These are phyloP conservation scores for Tortrix viridana DNA, from an alignment of 2,888 invertebrate species.

Conservation along the genomic window DNA sequence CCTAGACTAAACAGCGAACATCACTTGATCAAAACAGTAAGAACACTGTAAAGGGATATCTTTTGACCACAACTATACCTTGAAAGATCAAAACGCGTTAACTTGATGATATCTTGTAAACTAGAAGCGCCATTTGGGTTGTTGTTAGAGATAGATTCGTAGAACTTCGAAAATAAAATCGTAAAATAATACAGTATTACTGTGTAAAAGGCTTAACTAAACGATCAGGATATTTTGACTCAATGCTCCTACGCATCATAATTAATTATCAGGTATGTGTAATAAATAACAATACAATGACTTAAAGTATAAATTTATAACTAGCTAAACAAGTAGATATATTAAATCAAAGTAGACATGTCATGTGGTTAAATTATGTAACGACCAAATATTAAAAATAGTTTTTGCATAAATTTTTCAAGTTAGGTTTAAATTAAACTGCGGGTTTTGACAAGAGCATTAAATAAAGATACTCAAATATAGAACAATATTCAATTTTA, in stretches of 20 bases:
- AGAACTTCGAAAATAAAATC: background rate
- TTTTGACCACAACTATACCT: background rate
- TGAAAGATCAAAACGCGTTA: background rate
- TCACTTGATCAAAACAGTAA: too few species aligned
- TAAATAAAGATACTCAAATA: background rate
- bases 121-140: background rate
- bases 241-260: constrained; percentile 22
- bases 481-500: background rate
- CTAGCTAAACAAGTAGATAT: constrained; percentile 18
- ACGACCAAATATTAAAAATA: constrained; percentile 26
- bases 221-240: constrained; percentile 24
- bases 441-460: background rate
- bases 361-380: constrained; percentile 22
- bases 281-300: constrained; percentile 26
- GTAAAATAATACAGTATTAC: background rate
- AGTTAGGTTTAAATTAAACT: background rate
- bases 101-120: background rate
- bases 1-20: background rate
- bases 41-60: background rate
- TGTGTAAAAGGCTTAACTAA: constrained; percentile 6
- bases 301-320: constrained; percentile 25
- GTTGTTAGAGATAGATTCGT: background rate
- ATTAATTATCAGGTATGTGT: constrained; percentile 31
- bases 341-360: constrained; percentile 28
- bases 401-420: constrained; percentile 26